These are phyloP conservation scores for Drosophila pachea DNA, from an alignment of 1,140 invertebrate species.

Conservation along the genomic window DNA sequence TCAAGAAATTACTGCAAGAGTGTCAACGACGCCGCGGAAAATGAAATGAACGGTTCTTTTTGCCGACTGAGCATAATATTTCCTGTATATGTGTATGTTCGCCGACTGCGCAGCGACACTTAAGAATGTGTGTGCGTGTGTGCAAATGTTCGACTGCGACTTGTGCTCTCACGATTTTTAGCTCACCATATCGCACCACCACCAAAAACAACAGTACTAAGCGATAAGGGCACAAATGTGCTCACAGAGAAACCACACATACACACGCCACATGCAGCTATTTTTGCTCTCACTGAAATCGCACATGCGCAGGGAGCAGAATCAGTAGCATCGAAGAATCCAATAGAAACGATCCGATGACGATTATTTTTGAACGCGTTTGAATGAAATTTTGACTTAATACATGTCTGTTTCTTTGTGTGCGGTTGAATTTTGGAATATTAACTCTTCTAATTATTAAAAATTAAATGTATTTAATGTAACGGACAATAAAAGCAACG, in stretches of 20 bases:
- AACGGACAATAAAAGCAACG: not conserved
- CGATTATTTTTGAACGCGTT: constrained; percentile 23
- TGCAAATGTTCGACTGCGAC: constrained; percentile 14
- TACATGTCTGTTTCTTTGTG: not conserved
- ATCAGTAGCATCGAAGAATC: constrained; percentile 5
- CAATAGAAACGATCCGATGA: constrained; percentile 19
- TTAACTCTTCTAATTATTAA: not conserved
- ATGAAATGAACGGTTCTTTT: constrained; percentile 64
- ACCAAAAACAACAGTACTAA: constrained; percentile 9
- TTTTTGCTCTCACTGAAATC: constrained; percentile 43
- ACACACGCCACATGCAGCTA: not conserved
- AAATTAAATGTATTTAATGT: not conserved
- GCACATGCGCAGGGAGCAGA: constrained; percentile 68
- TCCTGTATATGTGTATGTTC: constrained; percentile 7
- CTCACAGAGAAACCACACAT: not conserved
- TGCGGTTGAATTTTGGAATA: not conserved
- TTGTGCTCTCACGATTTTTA: constrained; percentile 32
- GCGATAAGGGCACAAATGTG: constrained; percentile 43
- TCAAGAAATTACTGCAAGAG: constrained; percentile 36
- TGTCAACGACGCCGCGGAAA: constrained; percentile 37
- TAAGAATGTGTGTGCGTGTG: constrained; percentile 14
- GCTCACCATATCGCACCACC: constrained; percentile 55
- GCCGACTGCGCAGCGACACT: too few relatives aligned
- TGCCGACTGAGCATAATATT: constrained; percentile 32
- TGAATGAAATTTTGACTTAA: not conserved